These are phyloP conservation scores for Acanthornis magna DNA, from an alignment of 2,797 vertebrate genomes.

Conservation along the genomic window DNA sequence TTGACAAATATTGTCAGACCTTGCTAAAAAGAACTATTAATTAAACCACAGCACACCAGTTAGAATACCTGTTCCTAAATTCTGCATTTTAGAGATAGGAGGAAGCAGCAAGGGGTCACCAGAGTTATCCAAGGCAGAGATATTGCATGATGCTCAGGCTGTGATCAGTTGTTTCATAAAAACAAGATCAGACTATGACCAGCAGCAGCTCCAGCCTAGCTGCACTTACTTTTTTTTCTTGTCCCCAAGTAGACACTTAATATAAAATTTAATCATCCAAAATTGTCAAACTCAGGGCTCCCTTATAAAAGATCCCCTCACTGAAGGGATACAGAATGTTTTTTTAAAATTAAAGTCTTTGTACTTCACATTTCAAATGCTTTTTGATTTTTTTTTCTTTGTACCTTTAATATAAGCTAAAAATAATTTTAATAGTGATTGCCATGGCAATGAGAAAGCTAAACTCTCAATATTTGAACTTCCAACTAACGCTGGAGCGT, in stretches of 20 bases:
- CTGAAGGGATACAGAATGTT: neutral
- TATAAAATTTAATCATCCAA: constrained; percentile 30
- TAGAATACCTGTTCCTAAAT: neutral
- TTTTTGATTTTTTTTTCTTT: neutral
- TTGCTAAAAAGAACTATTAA: neutral
- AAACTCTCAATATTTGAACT: constrained; percentile 34
- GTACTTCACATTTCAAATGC: neutral
- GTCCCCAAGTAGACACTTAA: neutral
- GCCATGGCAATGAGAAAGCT: constrained; percentile 59
- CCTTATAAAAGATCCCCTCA: neutral
- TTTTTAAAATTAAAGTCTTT: neutral
- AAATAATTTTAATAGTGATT: constrained; percentile 61
- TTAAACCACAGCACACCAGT: neutral
- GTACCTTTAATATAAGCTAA: constrained; percentile 41
- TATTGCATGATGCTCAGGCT: neutral
- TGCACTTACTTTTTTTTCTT: neutral
- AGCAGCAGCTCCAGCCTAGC: neutral
- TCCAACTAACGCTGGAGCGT: neutral
- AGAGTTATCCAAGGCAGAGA: neutral
- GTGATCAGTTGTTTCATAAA: neutral
- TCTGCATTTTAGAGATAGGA: neutral
- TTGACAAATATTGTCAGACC: neutral
- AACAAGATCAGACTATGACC: neutral
- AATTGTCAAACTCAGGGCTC: neutral
- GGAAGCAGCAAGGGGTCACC: neutral